Percentiles rank a stretch among this genome's conserved stretches.
phyloP scores from a whole-genome alignment of 2,888 invertebrate genomes.

The Cheilosia grossa region DNA sequence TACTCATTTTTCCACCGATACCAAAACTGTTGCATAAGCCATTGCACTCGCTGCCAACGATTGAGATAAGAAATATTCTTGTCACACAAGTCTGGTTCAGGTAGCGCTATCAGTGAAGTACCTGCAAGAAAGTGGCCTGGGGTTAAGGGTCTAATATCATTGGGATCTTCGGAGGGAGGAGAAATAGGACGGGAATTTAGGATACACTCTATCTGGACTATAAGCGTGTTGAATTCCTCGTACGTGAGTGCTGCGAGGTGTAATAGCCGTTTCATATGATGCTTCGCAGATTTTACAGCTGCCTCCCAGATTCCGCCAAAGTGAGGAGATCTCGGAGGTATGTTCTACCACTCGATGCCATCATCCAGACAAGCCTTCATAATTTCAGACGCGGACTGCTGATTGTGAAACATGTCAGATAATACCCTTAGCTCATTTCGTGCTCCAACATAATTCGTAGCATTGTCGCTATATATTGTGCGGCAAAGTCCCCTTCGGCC shows the following conservation, averaged over 20 bases:
- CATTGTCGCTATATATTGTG: constrained; percentile 15
- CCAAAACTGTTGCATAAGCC: constrained; percentile 39
- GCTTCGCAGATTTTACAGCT: constrained; percentile 19
- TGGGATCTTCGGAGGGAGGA: constrained; percentile 22
- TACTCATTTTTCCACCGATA: constrained; percentile 13
- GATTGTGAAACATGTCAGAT: constrained; percentile 16
- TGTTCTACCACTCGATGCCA: not conserved
- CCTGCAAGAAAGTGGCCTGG: constrained; percentile 16
- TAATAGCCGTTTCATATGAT: constrained; percentile 13
- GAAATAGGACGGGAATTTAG: constrained; percentile 22
- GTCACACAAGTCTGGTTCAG: not conserved
- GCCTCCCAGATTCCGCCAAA: constrained; percentile 31
- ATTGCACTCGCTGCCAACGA: constrained; percentile 25
- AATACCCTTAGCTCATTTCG: constrained; percentile 18
- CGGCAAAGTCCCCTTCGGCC: not conserved
- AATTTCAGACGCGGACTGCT: not conserved
- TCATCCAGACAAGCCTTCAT: not conserved
- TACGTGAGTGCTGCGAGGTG: constrained; percentile 17
- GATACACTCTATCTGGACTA: constrained; percentile 17
- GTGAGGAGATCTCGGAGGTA: constrained; percentile 8
- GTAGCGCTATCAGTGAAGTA: not conserved
- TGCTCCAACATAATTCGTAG: constrained; percentile 20
- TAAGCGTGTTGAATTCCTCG: constrained; percentile 24
- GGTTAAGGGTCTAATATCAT: constrained; percentile 9
- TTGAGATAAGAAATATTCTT: constrained; percentile 15